Evolutionary conservation across 1,140 invertebrate genomes (phyloP).

Genomic region (Dufourea novaeangliae): DNA sequence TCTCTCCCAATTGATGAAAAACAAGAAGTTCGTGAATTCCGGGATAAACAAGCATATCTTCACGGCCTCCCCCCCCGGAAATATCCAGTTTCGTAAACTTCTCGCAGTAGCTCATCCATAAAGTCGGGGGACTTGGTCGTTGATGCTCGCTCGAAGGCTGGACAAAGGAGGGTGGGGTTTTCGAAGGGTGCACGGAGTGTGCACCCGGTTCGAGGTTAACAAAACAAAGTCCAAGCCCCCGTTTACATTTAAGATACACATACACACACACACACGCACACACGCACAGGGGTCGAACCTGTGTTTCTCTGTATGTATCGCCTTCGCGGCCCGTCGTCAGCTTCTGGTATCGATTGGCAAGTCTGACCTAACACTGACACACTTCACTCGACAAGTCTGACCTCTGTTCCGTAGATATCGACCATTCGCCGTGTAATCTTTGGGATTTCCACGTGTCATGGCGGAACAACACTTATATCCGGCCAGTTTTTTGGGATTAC

Average conservation of each 20-base stretch:
- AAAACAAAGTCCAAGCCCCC: background rate
- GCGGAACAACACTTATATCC: constrained; percentile 13
- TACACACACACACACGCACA: no score
- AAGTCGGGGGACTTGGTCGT: no score
- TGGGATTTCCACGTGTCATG: constrained; percentile 64
- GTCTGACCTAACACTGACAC: constrained; percentile 81
- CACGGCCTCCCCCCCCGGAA: background rate
- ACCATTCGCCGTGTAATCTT: constrained; percentile 73
- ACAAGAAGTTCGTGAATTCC: background rate
- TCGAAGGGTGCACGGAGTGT: background rate
- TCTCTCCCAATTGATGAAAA: background rate
- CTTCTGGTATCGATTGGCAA: constrained; percentile 76
- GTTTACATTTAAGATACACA: constrained; percentile 2
- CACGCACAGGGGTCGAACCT: constrained; percentile 11
- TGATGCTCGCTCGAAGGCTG: no score
- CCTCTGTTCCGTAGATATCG: constrained; percentile 78
- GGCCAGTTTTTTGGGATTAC: constrained; percentile 16
- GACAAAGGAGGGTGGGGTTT: background rate
- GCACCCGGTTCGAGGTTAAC: background rate
- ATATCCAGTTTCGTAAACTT: background rate
- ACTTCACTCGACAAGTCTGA: constrained; percentile 77
- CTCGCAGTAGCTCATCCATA: background rate
- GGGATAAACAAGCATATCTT: background rate
- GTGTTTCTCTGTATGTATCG: constrained; percentile 25
- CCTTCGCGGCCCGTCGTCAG: constrained; percentile 50